Conservation (phyloP, 2,113 vertebrate species). For the Melanostigma gelatinosum region DNA sequence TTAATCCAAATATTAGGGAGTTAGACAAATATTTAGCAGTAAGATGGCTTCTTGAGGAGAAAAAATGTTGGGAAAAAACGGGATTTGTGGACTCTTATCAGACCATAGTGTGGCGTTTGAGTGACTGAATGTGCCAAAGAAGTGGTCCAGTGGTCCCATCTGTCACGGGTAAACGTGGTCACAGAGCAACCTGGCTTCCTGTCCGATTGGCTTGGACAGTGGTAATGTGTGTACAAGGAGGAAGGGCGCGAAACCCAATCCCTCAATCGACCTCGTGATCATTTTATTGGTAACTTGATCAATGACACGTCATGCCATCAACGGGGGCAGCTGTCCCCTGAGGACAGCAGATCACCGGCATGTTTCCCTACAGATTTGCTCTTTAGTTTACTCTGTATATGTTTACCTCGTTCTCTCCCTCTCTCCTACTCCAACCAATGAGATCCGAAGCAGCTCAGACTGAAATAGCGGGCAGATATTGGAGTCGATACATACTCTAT, state of each 20-base stretch:
- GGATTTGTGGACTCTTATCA: not conserved
- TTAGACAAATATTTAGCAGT: not conserved
- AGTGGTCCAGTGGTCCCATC: not conserved
- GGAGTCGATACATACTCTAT: conserved; percentile 49
- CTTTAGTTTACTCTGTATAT: conserved; percentile 2
- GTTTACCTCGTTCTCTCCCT: not conserved
- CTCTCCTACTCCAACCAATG: not conserved
- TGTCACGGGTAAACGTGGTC: conserved; percentile 5
- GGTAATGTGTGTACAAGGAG: conserved; percentile 17
- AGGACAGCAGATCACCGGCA: not conserved
- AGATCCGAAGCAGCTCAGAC: not conserved
- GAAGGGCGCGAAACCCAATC: conserved; percentile 34
- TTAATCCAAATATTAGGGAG: not conserved
- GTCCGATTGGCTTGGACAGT: conserved; percentile 28
- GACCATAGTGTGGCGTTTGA: not conserved
- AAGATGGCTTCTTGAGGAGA: not conserved
- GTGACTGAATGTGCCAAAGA: conserved; percentile 9
- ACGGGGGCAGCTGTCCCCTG: not conserved
- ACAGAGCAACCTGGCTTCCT: not conserved
- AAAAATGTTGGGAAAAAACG: not conserved
- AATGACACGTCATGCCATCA: conserved; percentile 25
- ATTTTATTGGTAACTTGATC: conserved; percentile 50
- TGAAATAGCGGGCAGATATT: conserved; percentile 42
- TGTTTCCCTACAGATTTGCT: conserved; percentile 15
- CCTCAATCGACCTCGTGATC: conserved; percentile 43